Evolutionary conservation across 2,113 vertebrate genomes (phyloP).

Genomic region (Dendrocopos noguchii): DNA sequence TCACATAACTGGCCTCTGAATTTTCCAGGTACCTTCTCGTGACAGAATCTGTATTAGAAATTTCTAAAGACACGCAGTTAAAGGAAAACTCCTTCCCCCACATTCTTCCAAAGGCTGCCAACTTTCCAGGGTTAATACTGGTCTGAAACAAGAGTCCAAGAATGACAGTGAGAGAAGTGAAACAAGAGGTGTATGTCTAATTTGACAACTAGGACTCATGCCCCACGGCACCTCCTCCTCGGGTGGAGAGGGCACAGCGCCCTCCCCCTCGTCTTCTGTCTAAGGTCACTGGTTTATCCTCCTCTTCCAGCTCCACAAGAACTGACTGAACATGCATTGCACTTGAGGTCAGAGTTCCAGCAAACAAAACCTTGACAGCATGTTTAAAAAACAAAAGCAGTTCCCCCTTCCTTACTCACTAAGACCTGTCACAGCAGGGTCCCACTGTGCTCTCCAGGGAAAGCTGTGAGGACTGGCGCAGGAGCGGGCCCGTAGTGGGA

Average conservation of each 20-base stretch:
- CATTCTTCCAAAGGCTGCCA: slow-evolving; percentile 48
- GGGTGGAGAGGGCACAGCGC: slow-evolving; percentile 36
- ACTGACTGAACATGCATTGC: slow-evolving; percentile 75
- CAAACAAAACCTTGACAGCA: slow-evolving; percentile 76
- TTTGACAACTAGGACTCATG: slow-evolving; percentile 72
- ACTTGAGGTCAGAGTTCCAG: slow-evolving; percentile 75
- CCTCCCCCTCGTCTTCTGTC: slow-evolving; percentile 64
- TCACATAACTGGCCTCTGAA: not conserved
- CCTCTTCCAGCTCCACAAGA: slow-evolving; percentile 73
- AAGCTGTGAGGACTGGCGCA: slow-evolving; percentile 96
- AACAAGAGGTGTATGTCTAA: slow-evolving; percentile 71
- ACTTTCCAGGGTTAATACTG: slow-evolving; percentile 62
- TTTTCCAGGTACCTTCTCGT: slow-evolving; percentile 22
- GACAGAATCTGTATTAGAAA: slow-evolving; percentile 44
- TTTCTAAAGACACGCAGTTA: slow-evolving; percentile 19
- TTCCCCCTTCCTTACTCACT: slow-evolving; percentile 74
- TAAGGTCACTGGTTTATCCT: slow-evolving; percentile 76
- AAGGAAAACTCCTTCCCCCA: slow-evolving; percentile 47
- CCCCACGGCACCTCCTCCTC: slow-evolving; percentile 74
- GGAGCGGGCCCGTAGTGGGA: slow-evolving; percentile 90
- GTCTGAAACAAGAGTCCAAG: slow-evolving; percentile 64
- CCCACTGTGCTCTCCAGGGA: slow-evolving; percentile 97
- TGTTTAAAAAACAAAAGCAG: slow-evolving; percentile 71
- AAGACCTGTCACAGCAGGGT: slow-evolving; percentile 94
- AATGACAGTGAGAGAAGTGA: slow-evolving; percentile 68